A percentile compares a stretch with the other conserved stretches of the same genome.
These are phyloP conservation scores for Gobio gobio DNA, from an alignment of 2,113 vertebrate genomes.

Conservation along the genomic window DNA sequence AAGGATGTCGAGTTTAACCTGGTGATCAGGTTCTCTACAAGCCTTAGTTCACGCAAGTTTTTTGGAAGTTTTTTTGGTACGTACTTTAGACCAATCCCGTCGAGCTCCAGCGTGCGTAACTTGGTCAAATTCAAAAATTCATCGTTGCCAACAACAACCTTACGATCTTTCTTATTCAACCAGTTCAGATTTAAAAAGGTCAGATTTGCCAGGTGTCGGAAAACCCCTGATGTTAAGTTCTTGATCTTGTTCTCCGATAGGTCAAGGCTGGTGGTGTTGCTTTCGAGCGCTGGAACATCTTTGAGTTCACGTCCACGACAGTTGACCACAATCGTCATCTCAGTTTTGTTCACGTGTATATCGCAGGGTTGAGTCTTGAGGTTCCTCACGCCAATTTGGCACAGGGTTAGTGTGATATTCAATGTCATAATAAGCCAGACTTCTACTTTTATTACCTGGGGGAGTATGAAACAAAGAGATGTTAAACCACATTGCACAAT, in stretches of 20 bases:
- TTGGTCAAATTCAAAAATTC: constrained; percentile 71
- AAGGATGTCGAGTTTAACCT: constrained; percentile 54
- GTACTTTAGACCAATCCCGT: constrained; percentile 46
- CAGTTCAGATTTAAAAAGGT: constrained; percentile 65
- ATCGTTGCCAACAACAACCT: not conserved
- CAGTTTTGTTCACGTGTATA: constrained; percentile 45
- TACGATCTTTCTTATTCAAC: constrained; percentile 25
- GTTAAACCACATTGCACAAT: not conserved
- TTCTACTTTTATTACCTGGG: constrained; percentile 24
- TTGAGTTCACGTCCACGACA: constrained; percentile 66
- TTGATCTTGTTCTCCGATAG: constrained; percentile 75
- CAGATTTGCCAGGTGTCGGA: constrained; percentile 69
- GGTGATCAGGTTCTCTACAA: constrained; percentile 64
- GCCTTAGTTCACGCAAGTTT: constrained; percentile 48
- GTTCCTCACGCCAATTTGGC: constrained; percentile 44
- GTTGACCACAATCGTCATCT: constrained; percentile 59
- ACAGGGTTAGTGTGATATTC: constrained; percentile 50
- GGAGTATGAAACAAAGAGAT: not conserved
- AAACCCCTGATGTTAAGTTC: constrained; percentile 58
- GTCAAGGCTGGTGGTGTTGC: constrained; percentile 69
- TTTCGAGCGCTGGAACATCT: constrained; percentile 68
- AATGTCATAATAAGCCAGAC: constrained; percentile 51
- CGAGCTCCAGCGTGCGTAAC: constrained; percentile 63
- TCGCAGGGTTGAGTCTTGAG: constrained; percentile 72
- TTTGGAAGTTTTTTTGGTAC: constrained; percentile 65